Evolutionary conservation across 2,113 vertebrate genomes (phyloP), one percentile per base, ranked within the genome.

Genomic region (Saccopteryx bilineata): DNA sequence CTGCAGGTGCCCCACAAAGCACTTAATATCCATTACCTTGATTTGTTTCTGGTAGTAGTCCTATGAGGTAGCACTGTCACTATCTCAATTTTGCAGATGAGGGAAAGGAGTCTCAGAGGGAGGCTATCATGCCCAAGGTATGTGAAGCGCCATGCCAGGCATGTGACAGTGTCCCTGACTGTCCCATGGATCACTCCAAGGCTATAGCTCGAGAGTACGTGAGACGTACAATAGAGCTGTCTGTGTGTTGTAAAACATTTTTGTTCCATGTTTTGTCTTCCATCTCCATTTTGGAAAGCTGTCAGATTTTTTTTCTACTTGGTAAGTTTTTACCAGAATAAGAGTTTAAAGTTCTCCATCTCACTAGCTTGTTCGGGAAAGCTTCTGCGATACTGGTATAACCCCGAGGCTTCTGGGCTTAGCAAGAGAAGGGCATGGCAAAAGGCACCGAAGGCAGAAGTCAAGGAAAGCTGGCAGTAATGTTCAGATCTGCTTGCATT

Each of bases 201-300:
- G 86, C 56, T 11, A 2, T 13, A 31, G 75, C 46, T 68, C n/a
- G 23, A n/a, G 46, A 68, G 58, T 4, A 31, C 2, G 7, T n/a
- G 68, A 46, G 23, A 82, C 31, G 63, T 10, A 48, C 72, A 48
- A 80, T 56, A 79, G 1, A 31, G 65, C 15, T 83, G 52, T 24
- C 60, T 33, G 28, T 9, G 46, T 7, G 39, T 3, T n/a, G 14
- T 21, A n/a, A 90, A 72, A 33, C 68, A 24, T 54, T 63, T 84
- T 79, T 68, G 3, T 19, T 82, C 61, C 54, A 21, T 21, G 76
- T 65, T 80, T 90, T 48, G 15, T 96, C 95, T 92, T 94, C 81
- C 61, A 39, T 60, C 48, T 96, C 24, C 28, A 58, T 54, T 90
- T 97, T 94, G 90, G 91, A 96, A 96, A 78, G 80, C 8, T 82